Conservation (phyloP, 2,888 invertebrate species). For the Eupithecia vulgata region DNA sequence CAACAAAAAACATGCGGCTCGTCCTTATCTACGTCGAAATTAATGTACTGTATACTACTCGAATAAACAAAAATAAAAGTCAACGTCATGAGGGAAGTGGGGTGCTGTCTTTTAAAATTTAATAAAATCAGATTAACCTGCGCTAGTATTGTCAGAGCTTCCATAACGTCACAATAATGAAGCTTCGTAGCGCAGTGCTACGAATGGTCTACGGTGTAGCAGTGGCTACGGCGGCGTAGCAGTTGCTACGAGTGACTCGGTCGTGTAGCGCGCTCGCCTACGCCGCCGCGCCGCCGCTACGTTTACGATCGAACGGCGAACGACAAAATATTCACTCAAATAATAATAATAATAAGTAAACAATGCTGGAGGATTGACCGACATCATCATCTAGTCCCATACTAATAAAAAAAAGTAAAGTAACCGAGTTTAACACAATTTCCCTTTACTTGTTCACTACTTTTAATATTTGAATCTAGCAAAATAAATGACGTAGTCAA, state of each 20-base stretch:
- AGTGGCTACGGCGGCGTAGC: conserved; percentile 78
- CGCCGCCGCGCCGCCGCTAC: conserved; percentile 44
- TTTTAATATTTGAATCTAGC: not conserved
- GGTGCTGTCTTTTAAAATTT: not conserved
- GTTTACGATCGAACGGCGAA: conserved; percentile 13
- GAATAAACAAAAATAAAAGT: not conserved
- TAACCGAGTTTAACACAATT: not conserved
- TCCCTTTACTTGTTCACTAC: not conserved
- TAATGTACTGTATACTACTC: too few relatives aligned
- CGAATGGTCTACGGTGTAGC: conserved; percentile 68
- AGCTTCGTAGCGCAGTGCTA: conserved; percentile 61
- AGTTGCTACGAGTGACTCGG: conserved; percentile 73
- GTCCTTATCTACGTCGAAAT: not conserved
- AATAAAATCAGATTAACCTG: not conserved
- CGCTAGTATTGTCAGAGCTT: not conserved
- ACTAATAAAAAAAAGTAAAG: not conserved
- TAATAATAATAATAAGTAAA: not conserved
- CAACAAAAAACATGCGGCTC: not conserved
- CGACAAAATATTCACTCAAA: not conserved
- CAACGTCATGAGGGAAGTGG: not conserved
- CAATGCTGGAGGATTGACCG: not conserved
- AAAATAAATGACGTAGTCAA: not conserved
- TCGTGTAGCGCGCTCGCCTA: conserved; percentile 60
- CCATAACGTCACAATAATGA: conserved; percentile 28
- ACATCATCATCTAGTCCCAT: not conserved